Evolutionary conservation across 2,113 vertebrate genomes (phyloP).

Genomic region (Speoplatyrhinus poulsoni): DNA sequence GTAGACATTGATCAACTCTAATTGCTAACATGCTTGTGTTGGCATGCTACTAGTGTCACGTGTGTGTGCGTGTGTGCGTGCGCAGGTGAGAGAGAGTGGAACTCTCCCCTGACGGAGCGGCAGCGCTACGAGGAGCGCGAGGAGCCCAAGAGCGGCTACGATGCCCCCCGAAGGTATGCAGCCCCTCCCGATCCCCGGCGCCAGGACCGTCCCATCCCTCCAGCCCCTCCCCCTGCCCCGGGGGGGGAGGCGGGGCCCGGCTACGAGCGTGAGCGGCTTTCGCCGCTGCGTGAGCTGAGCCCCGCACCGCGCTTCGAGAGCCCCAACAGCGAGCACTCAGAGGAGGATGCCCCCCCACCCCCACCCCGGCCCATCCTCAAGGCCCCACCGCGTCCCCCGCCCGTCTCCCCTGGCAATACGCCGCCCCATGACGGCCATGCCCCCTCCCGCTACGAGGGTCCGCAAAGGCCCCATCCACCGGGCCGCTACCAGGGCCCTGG

Average conservation of each 20-base stretch:
- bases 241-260: conserved; percentile 70
- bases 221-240: conserved; percentile 61
- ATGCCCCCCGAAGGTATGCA: conserved; percentile 81
- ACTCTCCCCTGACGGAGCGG: conserved; percentile 62
- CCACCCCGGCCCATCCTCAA: conserved; percentile 51
- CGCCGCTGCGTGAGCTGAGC: conserved; percentile 66
- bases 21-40: too few relatives aligned
- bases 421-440: conserved; percentile 66
- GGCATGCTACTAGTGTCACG: too few relatives aligned
- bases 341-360: conserved; percentile 44
- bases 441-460: conserved; percentile 57
- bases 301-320: conserved; percentile 74
- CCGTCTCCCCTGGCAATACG: conserved; percentile 67
- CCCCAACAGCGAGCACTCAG: conserved; percentile 75
- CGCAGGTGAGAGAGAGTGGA: conserved; percentile 69
- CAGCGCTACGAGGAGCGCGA: conserved; percentile 79
- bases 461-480: conserved; percentile 43
- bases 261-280: conserved; percentile 64
- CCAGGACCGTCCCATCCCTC: conserved; percentile 39
- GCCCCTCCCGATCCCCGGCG: conserved; percentile 58
- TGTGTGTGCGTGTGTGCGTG: neutral
- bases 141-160: conserved; percentile 78
- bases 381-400: neutral
- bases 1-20: too few relatives aligned
- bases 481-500: conserved; percentile 77